Base-by-base conservation (phyloP, 2,113 vertebrate genomes). In the Athene noctua region DNA sequence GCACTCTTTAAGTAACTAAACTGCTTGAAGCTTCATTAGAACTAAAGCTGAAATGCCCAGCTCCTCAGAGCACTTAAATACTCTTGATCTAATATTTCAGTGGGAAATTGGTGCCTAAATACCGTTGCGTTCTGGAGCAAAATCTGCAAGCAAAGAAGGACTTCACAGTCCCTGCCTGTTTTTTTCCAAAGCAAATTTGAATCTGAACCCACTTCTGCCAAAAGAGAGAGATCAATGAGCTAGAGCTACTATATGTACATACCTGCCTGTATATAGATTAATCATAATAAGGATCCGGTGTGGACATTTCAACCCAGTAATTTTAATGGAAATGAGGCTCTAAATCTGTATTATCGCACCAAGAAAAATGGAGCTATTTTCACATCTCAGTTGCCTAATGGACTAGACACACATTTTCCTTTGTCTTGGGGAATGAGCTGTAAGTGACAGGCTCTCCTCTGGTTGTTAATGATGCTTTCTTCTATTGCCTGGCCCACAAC, bases 301-400 rank as follows among this genome's bases (percentile, higher is more conserved):
- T 86, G 96, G 94, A 96, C 88, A 97, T 95, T 97, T 97, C 88
- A 91, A 96, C 82, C 78, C 88, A 96, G 95, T 79, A 97, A 97
- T 97, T 96, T 97, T 97, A 97, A 98, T 97, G 94, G 97, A 97
- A 97, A 97, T 96, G 96, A 97, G 87, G 63, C 94, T 98, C 92
- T 97, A 97, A 97, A 96, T 97, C 92, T 96, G 54, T 94, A 96
- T 96, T 96, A 94, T 88, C 51, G 2, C 95, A 90, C 95, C 51
- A 97, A 97, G 92, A 97, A 97, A 97, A 97, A 97, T 96, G 13
- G 92, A 97, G 96, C 74, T 95, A 92, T 96, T 97, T 97, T 96
- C 93, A 97, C 91, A 97, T 97, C 90, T 97, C 95, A 83, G 93
- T 97, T 97, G 95, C 93, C 88, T 97, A 97, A 96, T 97, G 95